phyloP scores from a whole-genome alignment of 1,140 invertebrate genomes.

The Bilobella aurantiaca region DNA sequence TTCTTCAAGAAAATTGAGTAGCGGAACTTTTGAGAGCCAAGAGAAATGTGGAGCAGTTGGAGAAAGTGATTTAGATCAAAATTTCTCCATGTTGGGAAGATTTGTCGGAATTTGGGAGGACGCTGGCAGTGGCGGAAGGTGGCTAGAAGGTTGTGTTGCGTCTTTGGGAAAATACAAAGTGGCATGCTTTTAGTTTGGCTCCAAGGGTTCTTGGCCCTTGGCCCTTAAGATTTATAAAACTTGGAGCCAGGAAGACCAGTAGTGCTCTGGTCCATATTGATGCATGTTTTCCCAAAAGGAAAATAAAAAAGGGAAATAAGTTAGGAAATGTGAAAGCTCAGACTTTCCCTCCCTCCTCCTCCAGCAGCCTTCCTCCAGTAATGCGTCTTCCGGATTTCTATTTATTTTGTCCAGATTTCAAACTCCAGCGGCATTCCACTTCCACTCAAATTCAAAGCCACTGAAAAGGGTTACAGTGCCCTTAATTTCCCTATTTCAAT shows the following conservation, averaged over 20 bases:
- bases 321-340: neutral
- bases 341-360: neutral
- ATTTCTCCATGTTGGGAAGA: too few relatives aligned
- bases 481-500: neutral
- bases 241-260: neutral
- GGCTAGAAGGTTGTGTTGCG: too few relatives aligned
- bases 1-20: too few relatives aligned
- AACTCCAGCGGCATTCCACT: neutral
- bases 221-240: neutral
- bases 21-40: too few relatives aligned
- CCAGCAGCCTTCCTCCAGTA: neutral
- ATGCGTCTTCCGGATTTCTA: neutral
- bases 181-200: too few relatives aligned
- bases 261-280: neutral
- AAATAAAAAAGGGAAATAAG: neutral
- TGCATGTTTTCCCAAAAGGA: neutral
- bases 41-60: neutral
- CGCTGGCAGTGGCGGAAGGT: too few relatives aligned
- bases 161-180: too few relatives aligned
- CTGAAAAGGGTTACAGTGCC: neutral
- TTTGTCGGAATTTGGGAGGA: too few relatives aligned
- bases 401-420: neutral
- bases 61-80: slow-evolving; percentile 6
- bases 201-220: too few relatives aligned
- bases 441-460: neutral